Conservation (phyloP, 2,113 vertebrate species). For the Phycodurus eques region DNA sequence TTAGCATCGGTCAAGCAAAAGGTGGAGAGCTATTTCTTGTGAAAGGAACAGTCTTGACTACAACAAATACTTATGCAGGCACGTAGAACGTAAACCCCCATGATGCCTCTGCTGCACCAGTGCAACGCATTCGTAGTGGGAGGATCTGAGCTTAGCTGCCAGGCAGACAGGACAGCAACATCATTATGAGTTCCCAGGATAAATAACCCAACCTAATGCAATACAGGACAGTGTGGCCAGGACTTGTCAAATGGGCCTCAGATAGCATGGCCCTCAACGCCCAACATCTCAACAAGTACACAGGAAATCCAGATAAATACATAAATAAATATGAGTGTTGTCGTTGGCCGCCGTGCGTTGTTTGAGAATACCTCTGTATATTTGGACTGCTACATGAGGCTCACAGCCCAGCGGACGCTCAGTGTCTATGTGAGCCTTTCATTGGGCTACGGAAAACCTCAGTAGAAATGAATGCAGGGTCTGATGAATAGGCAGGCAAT, state of each 20-base stretch:
- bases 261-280: slow-evolving; percentile 47
- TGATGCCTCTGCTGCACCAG: not conserved
- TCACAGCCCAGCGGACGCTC: slow-evolving; percentile 48
- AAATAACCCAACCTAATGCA: slow-evolving; percentile 63
- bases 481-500: slow-evolving; percentile 57
- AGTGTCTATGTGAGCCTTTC: slow-evolving; percentile 66
- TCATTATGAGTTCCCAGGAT: slow-evolving; percentile 63
- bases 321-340: slow-evolving; percentile 75
- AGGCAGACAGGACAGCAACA: slow-evolving; percentile 58
- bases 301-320: slow-evolving; percentile 77
- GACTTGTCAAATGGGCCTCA: slow-evolving; percentile 62
- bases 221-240: slow-evolving; percentile 32
- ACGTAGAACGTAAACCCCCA: not conserved
- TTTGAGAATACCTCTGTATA: slow-evolving; percentile 76
- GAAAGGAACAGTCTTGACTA: not conserved
- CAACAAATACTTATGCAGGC: slow-evolving; percentile 1
- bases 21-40: not conserved
- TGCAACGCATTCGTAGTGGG: slow-evolving; percentile 33
- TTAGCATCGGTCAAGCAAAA: not conserved
- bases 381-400: slow-evolving; percentile 72
- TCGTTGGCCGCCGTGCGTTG: slow-evolving; percentile 67
- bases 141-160: slow-evolving; percentile 29
- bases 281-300: slow-evolving; percentile 66
- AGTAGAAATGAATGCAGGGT: slow-evolving; percentile 55
- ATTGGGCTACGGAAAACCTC: slow-evolving; percentile 33